A percentile compares a stretch with the other conserved stretches of the same genome.
phyloP scores from a whole-genome alignment of 2,113 vertebrate species.

The Muscicapa adusta region DNA sequence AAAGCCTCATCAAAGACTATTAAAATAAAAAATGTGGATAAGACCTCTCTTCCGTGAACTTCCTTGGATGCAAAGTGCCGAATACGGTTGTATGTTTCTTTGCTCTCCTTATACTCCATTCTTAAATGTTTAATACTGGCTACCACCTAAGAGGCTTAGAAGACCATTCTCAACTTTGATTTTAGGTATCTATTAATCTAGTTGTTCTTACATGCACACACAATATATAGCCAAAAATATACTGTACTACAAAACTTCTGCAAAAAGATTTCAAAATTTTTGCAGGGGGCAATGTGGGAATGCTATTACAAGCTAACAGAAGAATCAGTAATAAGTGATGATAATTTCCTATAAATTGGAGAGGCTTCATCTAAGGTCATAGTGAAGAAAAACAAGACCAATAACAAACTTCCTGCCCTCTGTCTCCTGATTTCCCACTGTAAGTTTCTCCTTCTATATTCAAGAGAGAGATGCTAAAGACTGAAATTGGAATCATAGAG shows the following conservation, averaged over 20 bases:
- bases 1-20: background rate
- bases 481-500: background rate
- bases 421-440: background rate
- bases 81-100: background rate
- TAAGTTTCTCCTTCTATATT: background rate
- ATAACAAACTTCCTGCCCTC: background rate
- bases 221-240: background rate
- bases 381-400: background rate
- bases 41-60: background rate
- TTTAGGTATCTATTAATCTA: background rate
- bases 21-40: background rate
- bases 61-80: background rate
- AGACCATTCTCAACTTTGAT: background rate
- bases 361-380: background rate
- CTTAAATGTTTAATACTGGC: background rate
- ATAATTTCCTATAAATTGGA: background rate
- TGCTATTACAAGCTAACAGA: background rate
- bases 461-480: background rate
- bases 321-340: background rate
- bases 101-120: background rate
- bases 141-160: background rate
- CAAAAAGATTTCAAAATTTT: background rate
- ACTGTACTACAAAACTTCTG: background rate
- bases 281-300: background rate
- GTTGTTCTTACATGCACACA: background rate